phyloP scores from a whole-genome alignment of 2,113 vertebrate genomes.

The Etia nguti region DNA sequence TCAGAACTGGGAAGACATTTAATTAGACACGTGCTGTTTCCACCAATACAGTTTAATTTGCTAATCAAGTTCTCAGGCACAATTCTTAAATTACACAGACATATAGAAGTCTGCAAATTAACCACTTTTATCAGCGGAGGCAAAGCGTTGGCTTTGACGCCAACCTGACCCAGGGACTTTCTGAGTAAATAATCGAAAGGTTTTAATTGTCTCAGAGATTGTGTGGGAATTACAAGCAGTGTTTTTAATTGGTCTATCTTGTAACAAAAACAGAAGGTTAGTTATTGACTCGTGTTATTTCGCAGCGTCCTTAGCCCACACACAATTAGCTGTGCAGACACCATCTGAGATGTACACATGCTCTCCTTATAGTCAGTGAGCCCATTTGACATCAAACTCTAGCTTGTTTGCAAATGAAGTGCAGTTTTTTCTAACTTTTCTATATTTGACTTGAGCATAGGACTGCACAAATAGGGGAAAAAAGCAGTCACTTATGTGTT shows the following conservation, averaged over 20 bases:
- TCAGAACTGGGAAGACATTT: background rate
- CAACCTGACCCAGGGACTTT: conserved; percentile 1
- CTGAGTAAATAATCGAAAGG: background rate
- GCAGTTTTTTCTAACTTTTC: background rate
- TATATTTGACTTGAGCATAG: background rate
- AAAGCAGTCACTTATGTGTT: background rate
- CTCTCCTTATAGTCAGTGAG: background rate
- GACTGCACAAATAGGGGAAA: background rate
- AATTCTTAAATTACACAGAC: background rate
- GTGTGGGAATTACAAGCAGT: background rate
- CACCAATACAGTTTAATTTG: background rate
- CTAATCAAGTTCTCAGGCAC: background rate
- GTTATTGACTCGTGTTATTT: background rate
- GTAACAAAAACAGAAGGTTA: background rate
- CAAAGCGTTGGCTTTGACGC: background rate
- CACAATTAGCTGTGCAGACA: background rate
- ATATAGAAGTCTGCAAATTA: background rate
- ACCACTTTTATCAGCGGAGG: background rate
- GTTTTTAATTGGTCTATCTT: conserved; percentile 6
- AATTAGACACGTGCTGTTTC: background rate
- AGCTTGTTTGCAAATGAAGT: background rate
- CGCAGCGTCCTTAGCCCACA: background rate
- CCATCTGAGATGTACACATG: background rate
- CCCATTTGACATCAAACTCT: background rate
- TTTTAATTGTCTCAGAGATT: conserved; percentile 14